phyloP scores from a whole-genome alignment of 2,797 vertebrate genomes.

The Limosa lapponica region DNA sequence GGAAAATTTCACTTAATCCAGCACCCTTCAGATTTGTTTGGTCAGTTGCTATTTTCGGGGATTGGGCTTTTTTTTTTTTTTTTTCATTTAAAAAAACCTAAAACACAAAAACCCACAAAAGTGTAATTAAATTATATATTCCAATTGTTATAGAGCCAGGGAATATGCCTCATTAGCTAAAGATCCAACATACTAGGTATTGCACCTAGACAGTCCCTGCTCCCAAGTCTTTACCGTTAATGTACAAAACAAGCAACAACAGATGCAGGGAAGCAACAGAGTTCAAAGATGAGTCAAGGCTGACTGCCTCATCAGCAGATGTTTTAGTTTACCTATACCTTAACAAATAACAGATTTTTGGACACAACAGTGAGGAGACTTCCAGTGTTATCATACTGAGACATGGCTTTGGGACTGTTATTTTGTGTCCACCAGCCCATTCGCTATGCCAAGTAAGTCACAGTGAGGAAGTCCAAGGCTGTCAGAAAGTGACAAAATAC shows the following conservation, averaged over 20 bases:
- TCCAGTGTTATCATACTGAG: neutral
- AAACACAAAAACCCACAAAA: neutral
- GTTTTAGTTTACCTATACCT: neutral
- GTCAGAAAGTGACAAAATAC: conserved; percentile 29
- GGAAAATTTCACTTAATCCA: neutral
- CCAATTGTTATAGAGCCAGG: neutral
- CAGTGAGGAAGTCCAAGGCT: neutral
- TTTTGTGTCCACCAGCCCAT: neutral
- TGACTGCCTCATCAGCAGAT: neutral
- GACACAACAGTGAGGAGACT: neutral
- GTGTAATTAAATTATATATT: neutral
- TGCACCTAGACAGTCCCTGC: neutral
- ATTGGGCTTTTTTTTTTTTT: neutral
- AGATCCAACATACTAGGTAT: accelerated
- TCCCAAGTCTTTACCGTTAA: neutral
- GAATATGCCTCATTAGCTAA: neutral
- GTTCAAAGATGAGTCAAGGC: neutral
- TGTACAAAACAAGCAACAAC: neutral
- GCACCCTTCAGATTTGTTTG: accelerated
- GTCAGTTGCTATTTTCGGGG: neutral
- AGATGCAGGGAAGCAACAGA: neutral
- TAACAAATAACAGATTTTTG: neutral
- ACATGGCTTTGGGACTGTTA: neutral
- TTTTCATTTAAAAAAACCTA: neutral
- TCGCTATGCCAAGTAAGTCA: neutral